Evolutionary conservation across 2,888 invertebrate species (phyloP), one percentile per base, ranked within the genome.

Genomic region (Noctua comes): DNA sequence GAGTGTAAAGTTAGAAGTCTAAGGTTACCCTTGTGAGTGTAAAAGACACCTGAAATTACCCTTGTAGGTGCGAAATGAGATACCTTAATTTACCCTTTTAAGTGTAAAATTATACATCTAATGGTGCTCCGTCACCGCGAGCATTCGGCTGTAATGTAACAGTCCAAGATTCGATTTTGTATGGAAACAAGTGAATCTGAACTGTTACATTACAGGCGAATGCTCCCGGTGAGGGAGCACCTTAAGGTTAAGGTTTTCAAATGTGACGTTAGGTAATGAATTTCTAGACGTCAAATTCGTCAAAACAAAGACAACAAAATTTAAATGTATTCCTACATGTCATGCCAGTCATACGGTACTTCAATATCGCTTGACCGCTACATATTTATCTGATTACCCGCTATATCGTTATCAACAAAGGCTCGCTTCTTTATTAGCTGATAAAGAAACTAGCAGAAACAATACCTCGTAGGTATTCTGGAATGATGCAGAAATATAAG

Each of bases 331-430:
- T 51, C 21, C 8, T n/a, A 21, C 24, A 24, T 48, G 18, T 54
- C 62, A 82, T 48, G 16, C 36, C 16, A 66, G 36, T 64, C 43
- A 81, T 51, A 27, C 31, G 31, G 31, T 31, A 1, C 77, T 76
- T 62, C 40, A 76, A 27, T 43, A 83, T 69, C 40, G 48, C 18
- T 6, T 83, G 68, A 83, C 78, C 46, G 59, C 62, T 51, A 64
- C n/a, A 18, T 66, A 43, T 51, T 73, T 82, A 76, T 68, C 76
- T 68, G 68, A 82, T 76, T 81, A 73, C 21, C 27, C 73, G 16
- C 21, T 43, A 51, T 83, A 69, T 65, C 69, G 57, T 65, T 79
- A 84, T 70, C 57, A 79, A 79, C 51, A 84, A 84, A 66, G 79
- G 43, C 24, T 57, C 21, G 27, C 6, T 59, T 79, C 36, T 69